Evolutionary conservation across 2,113 vertebrate genomes (phyloP).

Genomic region (Shinisaurus crocodilurus): DNA sequence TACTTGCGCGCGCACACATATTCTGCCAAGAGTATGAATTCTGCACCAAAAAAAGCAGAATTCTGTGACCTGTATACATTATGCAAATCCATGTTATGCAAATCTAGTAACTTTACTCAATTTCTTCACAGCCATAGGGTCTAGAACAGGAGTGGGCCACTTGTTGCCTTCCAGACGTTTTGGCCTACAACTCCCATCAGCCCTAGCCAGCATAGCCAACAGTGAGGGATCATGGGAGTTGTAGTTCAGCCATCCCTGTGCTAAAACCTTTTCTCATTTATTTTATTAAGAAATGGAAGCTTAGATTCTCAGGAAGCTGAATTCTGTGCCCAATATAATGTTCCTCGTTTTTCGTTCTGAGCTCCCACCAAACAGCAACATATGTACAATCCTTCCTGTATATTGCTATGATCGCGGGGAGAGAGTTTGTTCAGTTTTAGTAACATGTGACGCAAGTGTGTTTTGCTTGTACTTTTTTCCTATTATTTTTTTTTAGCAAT

Average conservation of each 20-base stretch:
- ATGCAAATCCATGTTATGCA: background rate
- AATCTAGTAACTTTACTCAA: background rate
- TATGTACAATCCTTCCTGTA: too few species aligned
- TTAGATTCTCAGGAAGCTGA: background rate
- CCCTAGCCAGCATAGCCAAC: too few species aligned
- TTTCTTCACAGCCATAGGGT: background rate
- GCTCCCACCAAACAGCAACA: background rate
- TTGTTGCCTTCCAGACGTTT: too few species aligned
- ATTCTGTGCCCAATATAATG: background rate
- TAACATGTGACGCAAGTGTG: background rate
- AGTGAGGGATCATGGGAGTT: too few species aligned
- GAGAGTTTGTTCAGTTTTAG: background rate
- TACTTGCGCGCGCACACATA: background rate
- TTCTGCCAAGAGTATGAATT: background rate
- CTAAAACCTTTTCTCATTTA: too few species aligned
- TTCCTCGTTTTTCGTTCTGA: background rate
- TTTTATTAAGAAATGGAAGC: too few species aligned
- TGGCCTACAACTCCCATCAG: too few species aligned
- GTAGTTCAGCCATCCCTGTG: too few species aligned
- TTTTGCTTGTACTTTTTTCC: fast-evolving
- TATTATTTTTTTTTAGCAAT: background rate
- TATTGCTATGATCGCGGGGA: background rate
- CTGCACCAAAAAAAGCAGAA: background rate
- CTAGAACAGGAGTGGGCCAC: background rate
- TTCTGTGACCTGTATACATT: background rate